phyloP scores from a whole-genome alignment of 2,888 invertebrate species.

The Lasioglossum leucozonium region DNA sequence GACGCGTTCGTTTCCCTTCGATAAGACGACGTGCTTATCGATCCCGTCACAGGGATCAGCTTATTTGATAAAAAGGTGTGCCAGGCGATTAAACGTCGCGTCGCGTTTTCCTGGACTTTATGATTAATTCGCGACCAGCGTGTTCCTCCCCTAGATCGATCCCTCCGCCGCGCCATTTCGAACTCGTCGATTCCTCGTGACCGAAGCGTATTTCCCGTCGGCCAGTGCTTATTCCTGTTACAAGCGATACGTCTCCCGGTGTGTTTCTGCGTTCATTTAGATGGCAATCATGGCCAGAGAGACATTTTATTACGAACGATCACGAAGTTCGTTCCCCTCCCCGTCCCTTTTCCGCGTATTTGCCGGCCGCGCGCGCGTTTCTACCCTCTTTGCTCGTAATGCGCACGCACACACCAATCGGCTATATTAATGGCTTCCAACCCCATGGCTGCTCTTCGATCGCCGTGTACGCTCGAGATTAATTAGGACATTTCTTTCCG shows the following conservation, averaged over 20 bases:
- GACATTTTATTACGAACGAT: slow-evolving; percentile 80
- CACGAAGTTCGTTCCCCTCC: slow-evolving; percentile 72
- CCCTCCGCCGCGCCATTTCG: slow-evolving; percentile 11
- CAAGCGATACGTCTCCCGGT: slow-evolving; percentile 58
- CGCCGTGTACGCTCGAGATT: neutral
- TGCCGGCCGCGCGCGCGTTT: slow-evolving; percentile 34
- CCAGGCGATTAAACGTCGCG: slow-evolving; percentile 42
- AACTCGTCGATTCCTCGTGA: slow-evolving; percentile 53
- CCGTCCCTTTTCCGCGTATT: slow-evolving; percentile 37
- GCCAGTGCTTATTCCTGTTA: slow-evolving; percentile 48
- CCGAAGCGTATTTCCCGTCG: slow-evolving; percentile 45
- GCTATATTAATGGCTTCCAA: slow-evolving; percentile 31
- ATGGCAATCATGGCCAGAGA: slow-evolving; percentile 73
- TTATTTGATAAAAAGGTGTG: slow-evolving; percentile 29
- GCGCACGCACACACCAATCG: slow-evolving; percentile 28
- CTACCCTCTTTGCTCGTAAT: slow-evolving; percentile 29
- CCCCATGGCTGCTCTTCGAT: neutral
- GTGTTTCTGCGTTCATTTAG: slow-evolving; percentile 77
- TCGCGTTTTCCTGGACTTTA: slow-evolving; percentile 26
- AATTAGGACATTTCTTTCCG: neutral
- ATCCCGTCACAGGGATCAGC: slow-evolving; percentile 8
- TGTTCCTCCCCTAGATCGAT: neutral
- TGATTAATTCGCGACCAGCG: slow-evolving; percentile 55
- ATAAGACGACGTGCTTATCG: neutral
- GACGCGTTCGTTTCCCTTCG: neutral